These are phyloP conservation scores for Chrysolina americana DNA, from an alignment of 2,888 invertebrate species.

Conservation along the genomic window DNA sequence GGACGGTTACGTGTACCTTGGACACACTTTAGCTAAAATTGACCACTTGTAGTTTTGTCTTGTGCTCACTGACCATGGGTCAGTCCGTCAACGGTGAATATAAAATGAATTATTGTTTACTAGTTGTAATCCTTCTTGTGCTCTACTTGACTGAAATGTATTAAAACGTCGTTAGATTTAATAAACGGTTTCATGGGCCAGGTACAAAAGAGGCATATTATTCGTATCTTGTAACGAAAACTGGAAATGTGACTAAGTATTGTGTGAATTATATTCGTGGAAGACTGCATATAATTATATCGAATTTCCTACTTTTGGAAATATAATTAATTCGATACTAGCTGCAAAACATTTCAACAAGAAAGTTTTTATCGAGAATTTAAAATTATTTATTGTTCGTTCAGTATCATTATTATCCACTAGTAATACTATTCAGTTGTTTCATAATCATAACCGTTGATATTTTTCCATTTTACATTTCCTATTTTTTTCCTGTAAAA, in stretches of 20 bases:
- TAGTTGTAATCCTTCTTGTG: slow-evolving; percentile 53
- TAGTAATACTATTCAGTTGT: too few relatives aligned
- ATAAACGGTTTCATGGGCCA: slow-evolving; percentile 20
- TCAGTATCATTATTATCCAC: too few relatives aligned
- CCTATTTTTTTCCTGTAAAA: too few relatives aligned
- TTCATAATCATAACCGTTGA: too few relatives aligned
- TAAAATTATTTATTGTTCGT: too few relatives aligned
- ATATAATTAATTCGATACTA: too few relatives aligned
- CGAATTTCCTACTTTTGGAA: too few relatives aligned
- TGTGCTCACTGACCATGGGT: slow-evolving; percentile 59
- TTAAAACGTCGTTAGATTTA: slow-evolving; percentile 58
- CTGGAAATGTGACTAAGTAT: not conserved
- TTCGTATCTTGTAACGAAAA: not conserved
- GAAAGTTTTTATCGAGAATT: too few relatives aligned
- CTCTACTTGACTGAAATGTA: slow-evolving; percentile 57
- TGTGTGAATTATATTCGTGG: not conserved
- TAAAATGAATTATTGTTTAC: slow-evolving; percentile 37
- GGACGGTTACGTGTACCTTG: slow-evolving; percentile 44
- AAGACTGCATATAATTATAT: not conserved
- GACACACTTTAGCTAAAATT: slow-evolving; percentile 47
- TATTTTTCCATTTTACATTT: too few relatives aligned
- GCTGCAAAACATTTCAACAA: too few relatives aligned
- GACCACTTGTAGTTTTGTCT: slow-evolving; percentile 42
- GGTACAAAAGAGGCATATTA: not conserved
- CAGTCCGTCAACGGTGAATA: slow-evolving; percentile 56